Evolutionary conservation across 2,113 vertebrate species (phyloP), one percentile per base, ranked within the genome.

Genomic region (human (Homo sapiens)): DNA sequence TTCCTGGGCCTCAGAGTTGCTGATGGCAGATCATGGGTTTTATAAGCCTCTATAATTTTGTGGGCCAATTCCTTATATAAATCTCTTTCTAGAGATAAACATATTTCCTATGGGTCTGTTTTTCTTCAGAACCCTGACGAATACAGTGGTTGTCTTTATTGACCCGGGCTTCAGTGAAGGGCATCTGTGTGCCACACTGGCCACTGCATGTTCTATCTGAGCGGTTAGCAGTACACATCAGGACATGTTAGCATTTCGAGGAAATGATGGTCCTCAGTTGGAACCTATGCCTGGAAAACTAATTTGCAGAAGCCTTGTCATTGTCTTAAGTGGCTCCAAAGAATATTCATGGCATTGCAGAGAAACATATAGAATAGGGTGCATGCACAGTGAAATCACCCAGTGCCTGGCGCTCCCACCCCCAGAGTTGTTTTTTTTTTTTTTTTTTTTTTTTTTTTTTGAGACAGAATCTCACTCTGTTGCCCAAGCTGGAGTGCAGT

Each of bases 151-250:
- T 25, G 0, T 27, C 27, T 17, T 75, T 18, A 1, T 4, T 48
- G 43, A 8, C 7, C 30, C 2, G 20, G 52, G n/a, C 38, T 48
- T 84, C 32, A 48, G 38, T 45, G 87, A 27, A 55, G 40, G 20
- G 43, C 3, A 9, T 16, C 40, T 1, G 2, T 12, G 5, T 6
- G 4, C 45, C 35, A 4, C 0, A 10, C 0, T 9, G 25, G 50
- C 59, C 35, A 6, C 25, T 4, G 17, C 18, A 11, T 14, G 40
- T 16, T 20, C 45, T 25, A 13, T 57, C 22, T 40, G 57, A n/a
- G 22, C 6, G 2, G 17, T 30, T n/a, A 23, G 27, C 20, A 0
- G 1, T 40, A 20, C 17, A 8, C 1, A 1, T 27, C 45, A n/a
- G 38, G 66, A 11, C 6, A 3, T 20, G 43, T 35, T 22, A 1